Evolutionary conservation across 2,113 vertebrate genomes (phyloP), one percentile per base, ranked within the genome.

Genomic region (Mobula birostris): DNA sequence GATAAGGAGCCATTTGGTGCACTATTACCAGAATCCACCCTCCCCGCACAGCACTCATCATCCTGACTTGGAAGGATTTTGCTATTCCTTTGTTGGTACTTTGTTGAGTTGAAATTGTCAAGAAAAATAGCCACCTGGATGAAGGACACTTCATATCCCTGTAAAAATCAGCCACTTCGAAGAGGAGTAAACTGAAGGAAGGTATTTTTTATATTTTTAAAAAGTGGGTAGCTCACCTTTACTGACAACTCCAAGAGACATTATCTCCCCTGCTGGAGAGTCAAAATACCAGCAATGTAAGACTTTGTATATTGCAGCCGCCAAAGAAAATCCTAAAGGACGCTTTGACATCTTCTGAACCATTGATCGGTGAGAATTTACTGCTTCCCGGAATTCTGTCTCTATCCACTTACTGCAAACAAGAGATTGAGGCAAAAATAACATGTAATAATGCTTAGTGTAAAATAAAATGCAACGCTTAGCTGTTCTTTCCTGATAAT

Each of bases 211-310:
- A 79, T 79, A 79, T 15, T 88, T 88, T 61, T 17, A 61, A 61
- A 17, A 66, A 32, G 21, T 7, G 66, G 21, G 27, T 93, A 24
- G 70, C 94, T 95, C 96, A 98, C 99, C 98, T 97, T 97, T 80
- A 95, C 96, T 98, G 66, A 96, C 5, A 7, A 98, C 91, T 76
- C 98, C 98, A 79, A 98, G 32, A n/a, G 98, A 99, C 94, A 98
- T 36, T 0, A 98, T 95, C 94, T 97, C 96, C 79, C 95, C 97
- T 15, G 96, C 94, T 0, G 96, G 95, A 14, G 96, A 97, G 6
- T 94, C 95, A 0, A 96, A 96, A 87, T 96, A 97, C 98, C 98
- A 99, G 36, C 98, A 97, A 32, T 94, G 97, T 93, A 99, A 95
- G 0, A 97, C 95, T 0, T 96, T 95, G 27, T 97, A 95, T 95